Base-by-base conservation (phyloP, 2,888 invertebrate genomes). In the Trypoxylon attenuatum region DNA sequence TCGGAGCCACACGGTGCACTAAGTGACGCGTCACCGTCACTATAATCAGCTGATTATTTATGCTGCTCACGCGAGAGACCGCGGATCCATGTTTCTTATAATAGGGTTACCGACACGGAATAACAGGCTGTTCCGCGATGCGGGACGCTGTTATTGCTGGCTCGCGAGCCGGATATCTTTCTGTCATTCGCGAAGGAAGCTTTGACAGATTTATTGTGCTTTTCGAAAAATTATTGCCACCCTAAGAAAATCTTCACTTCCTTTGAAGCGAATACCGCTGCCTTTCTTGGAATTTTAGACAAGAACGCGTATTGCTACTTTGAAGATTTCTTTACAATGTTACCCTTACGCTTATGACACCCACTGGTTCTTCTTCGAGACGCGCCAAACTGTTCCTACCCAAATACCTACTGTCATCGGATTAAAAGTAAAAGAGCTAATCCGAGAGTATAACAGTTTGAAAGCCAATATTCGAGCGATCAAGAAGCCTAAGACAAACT, bases 1-100 rank as follows among this genome's bases (percentile, higher is more conserved):
- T 5, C 15, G 41, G 1, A 13, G 8, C 23, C 41, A 41, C 18
- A 27, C 42, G 6, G 2, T 43, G 27, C 38, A 10, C 22, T 13
- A 29, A 47, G 47, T 47, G 45, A n/a, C 27, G 25, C 29, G 42
- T 42, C 21, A 23, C 46, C 22, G 39, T 33, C 38, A 8, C 45
- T 52, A 25, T 53, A 52, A 53, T 59, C 52, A 59, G 53, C 52
- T 59, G 59, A 47, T 52, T 53, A 47, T 29, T 47, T 47, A 33
- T 47, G 47, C 33, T 19, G 47, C 47, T 47, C 33, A 47, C 47
- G 27, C 27, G 27, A 42, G n/a, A n/a, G 42, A 18, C 25, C 25
- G 52, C 8, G 23, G n/a, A 41, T 46, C 45, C 45, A 25, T 41
- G 23, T 39, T 25, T 16, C 41, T 25, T 13, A 39, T 39, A 39